phyloP scores from a whole-genome alignment of 2,888 invertebrate species.

The Notodonta dromedarius region DNA sequence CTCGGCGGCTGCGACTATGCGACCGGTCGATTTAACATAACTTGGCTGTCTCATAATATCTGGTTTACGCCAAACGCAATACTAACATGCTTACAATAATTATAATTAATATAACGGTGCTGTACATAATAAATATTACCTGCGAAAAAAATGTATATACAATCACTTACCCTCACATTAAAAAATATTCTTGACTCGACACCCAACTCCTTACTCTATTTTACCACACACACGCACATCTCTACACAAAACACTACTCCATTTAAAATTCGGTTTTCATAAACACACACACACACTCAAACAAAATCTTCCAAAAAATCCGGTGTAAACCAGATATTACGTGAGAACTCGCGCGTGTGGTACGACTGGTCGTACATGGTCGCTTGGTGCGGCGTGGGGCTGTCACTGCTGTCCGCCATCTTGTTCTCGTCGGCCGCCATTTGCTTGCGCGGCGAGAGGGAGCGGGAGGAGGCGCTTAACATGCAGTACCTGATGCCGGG shows the following conservation, averaged over 20 bases:
- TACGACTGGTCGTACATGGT: slow-evolving; percentile 99
- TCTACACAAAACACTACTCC: not conserved
- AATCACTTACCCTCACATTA: slow-evolving; percentile 7
- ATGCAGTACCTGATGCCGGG: slow-evolving; percentile 99
- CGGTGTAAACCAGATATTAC: slow-evolving; percentile 89
- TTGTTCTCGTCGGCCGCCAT: slow-evolving; percentile 97
- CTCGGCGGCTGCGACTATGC: slow-evolving; percentile 40
- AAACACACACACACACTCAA: slow-evolving; percentile 9
- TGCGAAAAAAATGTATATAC: slow-evolving; percentile 1
- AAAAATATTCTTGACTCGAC: not conserved
- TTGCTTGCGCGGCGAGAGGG: slow-evolving; percentile 96
- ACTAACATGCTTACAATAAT: slow-evolving; percentile 76
- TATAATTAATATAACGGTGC: slow-evolving; percentile 53
- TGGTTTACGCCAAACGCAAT: slow-evolving; percentile 79
- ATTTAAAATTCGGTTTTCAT: not conserved
- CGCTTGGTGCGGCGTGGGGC: slow-evolving; percentile 98
- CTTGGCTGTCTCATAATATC: slow-evolving; percentile 78
- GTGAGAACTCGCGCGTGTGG: slow-evolving; percentile 92
- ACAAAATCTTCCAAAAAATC: slow-evolving; percentile 7
- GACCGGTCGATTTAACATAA: slow-evolving; percentile 70
- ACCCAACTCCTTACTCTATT: not conserved
- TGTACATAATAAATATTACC: slow-evolving; percentile 48
- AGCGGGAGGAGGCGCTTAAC: slow-evolving; percentile 97
- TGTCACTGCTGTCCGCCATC: slow-evolving; percentile 95
- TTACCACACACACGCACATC: not conserved